These are phyloP conservation scores for Proctacanthus coquilletti DNA, from an alignment of 1,140 invertebrate species.

Conservation along the genomic window DNA sequence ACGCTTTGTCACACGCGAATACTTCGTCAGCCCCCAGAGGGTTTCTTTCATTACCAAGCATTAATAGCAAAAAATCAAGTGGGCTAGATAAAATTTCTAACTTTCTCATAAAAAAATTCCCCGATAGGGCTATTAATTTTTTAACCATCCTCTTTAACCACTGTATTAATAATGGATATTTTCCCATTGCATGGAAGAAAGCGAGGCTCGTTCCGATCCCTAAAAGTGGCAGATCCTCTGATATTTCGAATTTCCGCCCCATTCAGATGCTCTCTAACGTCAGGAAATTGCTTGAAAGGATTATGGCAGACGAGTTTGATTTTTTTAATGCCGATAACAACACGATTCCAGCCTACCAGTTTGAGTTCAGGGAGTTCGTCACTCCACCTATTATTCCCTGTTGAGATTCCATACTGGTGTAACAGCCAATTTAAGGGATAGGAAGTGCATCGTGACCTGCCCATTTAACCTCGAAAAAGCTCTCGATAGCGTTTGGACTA, in stretches of 20 bases:
- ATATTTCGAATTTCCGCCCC: neutral
- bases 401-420: neutral
- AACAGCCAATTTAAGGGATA: neutral
- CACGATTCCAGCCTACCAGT: neutral
- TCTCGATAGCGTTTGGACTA: neutral
- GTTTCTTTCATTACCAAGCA: too few relatives aligned
- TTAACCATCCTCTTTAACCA: neutral
- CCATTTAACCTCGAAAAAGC: neutral
- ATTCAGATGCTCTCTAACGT: neutral
- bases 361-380: neutral
- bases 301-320: neutral
- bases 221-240: neutral
- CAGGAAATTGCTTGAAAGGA: neutral
- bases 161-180: neutral
- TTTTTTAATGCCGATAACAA: neutral
- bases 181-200: neutral
- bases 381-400: neutral
- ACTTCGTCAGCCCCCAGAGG: too few relatives aligned
- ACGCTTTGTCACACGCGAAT: too few relatives aligned
- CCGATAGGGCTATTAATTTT: neutral
- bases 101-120: neutral
- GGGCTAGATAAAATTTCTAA: neutral
- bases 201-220: neutral
- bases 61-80: neutral
- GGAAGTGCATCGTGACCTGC: neutral